Percentiles rank a stretch among this genome's conserved stretches.
phyloP scores from a whole-genome alignment of 1,140 invertebrate species.

The Aphis gossypii region DNA sequence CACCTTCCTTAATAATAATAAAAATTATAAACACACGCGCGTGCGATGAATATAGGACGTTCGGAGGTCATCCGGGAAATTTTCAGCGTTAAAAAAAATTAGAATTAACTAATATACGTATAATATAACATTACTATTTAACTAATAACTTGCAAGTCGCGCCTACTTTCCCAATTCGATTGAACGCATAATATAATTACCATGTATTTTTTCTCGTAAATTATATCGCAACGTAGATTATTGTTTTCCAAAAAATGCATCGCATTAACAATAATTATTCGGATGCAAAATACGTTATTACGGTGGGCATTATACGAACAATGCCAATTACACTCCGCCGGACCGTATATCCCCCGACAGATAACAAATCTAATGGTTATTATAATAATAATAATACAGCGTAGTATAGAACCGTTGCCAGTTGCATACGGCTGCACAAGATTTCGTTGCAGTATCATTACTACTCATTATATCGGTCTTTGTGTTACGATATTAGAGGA shows the following conservation, averaged over 20 bases:
- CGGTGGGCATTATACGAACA: background rate
- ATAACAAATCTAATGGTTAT: constrained; percentile 18
- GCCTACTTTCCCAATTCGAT: background rate
- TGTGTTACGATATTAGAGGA: background rate
- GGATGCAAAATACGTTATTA: constrained; percentile 18
- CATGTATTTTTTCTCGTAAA: background rate
- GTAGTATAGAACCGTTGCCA: background rate
- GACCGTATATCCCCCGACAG: background rate
- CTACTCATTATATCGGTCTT: background rate
- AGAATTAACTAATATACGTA: background rate
- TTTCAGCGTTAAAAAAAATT: background rate
- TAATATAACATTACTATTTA: background rate
- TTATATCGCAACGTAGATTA: background rate
- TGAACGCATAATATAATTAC: constrained; percentile 5
- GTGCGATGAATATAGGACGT: background rate
- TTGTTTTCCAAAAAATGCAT: background rate
- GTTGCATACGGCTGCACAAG: background rate
- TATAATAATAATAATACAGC: background rate
- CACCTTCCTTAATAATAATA: background rate
- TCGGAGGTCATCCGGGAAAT: background rate
- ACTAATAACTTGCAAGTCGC: background rate
- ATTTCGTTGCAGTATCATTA: background rate
- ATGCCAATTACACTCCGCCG: constrained; percentile 16
- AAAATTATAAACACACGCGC: background rate
- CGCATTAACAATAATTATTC: constrained; percentile 1